Evolutionary conservation across 2,113 vertebrate species (phyloP).

Genomic region (Thryonomys swinderianus): DNA sequence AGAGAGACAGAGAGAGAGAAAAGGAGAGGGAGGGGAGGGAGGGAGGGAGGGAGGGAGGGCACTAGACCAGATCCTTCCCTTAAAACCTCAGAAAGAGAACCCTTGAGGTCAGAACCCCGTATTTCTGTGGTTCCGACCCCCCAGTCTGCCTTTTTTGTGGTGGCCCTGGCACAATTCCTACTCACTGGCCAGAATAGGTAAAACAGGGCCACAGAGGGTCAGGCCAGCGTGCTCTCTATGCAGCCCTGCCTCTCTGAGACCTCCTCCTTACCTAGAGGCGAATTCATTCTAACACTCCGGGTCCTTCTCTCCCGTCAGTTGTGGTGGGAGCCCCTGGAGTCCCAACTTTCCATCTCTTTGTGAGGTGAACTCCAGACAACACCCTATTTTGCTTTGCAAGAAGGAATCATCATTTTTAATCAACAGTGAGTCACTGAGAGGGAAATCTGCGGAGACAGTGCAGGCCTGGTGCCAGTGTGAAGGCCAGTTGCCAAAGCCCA

Average conservation of each 20-base stretch:
- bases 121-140: neutral
- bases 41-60: neutral
- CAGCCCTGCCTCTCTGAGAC: neutral
- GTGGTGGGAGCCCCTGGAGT: neutral
- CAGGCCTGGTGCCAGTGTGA: conserved; percentile 54
- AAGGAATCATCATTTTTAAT: conserved; percentile 65
- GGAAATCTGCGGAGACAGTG: conserved; percentile 57
- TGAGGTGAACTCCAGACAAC: neutral
- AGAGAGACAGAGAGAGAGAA: neutral
- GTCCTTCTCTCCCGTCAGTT: neutral
- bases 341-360: neutral
- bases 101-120: neutral
- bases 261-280: neutral
- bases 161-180: too few species aligned
- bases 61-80: neutral
- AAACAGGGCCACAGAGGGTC: neutral
- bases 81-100: neutral
- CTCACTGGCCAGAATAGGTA: neutral
- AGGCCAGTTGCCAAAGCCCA: conserved; percentile 58
- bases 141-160: neutral
- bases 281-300: neutral
- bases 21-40: neutral
- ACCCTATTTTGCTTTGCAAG: conserved; percentile 56
- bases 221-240: neutral
- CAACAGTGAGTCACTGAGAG: conserved; percentile 29